Evolutionary conservation across 2,113 vertebrate species (phyloP).

Genomic region (Oncorhynchus mykiss): DNA sequence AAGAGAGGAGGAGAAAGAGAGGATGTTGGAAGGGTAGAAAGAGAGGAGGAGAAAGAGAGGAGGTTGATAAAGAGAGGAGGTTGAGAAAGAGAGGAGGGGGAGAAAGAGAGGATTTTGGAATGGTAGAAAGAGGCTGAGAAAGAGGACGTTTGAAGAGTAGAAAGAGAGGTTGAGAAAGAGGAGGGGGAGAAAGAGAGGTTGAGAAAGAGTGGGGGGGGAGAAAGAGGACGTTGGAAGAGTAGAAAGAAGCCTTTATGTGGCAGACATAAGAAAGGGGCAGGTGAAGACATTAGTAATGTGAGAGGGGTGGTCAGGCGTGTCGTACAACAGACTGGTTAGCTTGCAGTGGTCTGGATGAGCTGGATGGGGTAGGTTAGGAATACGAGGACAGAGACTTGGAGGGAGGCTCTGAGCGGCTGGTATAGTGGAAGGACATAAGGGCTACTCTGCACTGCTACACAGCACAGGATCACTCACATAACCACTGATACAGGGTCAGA

Average conservation of each 20-base stretch:
- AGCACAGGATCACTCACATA: too few relatives aligned
- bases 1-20: not conserved
- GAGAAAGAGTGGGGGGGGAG: not conserved
- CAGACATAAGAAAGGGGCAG: not conserved
- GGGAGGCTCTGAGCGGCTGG: not conserved
- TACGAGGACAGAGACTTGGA: not conserved
- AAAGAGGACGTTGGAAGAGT: not conserved
- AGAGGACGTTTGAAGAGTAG: not conserved
- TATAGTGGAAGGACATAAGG: too few relatives aligned
- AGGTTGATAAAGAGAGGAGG: too few relatives aligned
- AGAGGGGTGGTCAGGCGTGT: not conserved
- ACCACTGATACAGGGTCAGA: too few relatives aligned
- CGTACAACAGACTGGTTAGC: not conserved
- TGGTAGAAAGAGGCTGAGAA: too few relatives aligned
- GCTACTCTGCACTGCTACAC: too few relatives aligned
- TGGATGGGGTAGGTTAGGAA: not conserved
- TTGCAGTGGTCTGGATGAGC: constrained; percentile 1
- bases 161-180: not conserved
- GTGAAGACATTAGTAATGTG: constrained; percentile 5
- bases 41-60: too few relatives aligned
- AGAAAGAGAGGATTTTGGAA: too few relatives aligned
- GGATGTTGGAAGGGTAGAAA: not conserved
- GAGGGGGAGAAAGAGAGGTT: too few relatives aligned
- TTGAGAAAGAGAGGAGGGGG: too few relatives aligned
- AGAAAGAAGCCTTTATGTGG: not conserved